Evolutionary conservation across 1,140 invertebrate genomes (phyloP).

Genomic region (Sycobia sp.): DNA sequence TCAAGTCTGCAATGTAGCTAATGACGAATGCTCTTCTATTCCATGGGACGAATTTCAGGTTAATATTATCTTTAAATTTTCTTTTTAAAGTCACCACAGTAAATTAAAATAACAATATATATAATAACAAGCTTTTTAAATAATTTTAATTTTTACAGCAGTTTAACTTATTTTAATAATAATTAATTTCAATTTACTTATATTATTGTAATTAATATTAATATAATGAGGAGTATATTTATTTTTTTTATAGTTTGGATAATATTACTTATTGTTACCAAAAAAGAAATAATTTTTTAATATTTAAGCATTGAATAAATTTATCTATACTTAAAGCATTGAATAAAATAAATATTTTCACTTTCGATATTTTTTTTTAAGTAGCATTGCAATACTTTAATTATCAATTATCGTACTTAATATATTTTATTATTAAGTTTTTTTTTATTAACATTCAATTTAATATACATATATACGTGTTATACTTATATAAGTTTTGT

Average conservation of each 20-base stretch:
- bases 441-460: conserved; percentile 30
- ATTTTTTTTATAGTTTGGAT: neutral
- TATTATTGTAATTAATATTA: conserved; percentile 8
- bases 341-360: conserved; percentile 9
- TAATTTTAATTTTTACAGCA: conserved; percentile 11
- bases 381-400: conserved; percentile 20
- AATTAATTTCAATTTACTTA: conserved; percentile 16
- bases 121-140: conserved; percentile 16
- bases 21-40: conserved; percentile 84
- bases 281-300: neutral
- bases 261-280: neutral
- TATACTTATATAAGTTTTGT: conserved; percentile 58
- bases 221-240: neutral
- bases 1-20: conserved; percentile 76
- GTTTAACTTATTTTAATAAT: conserved; percentile 13
- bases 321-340: conserved; percentile 3
- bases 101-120: conserved; percentile 14
- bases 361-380: conserved; percentile 29
- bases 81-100: neutral
- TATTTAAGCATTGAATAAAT: neutral
- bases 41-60: conserved; percentile 95
- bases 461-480: conserved; percentile 39
- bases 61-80: conserved; percentile 40
- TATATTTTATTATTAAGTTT: conserved; percentile 26
- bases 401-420: conserved; percentile 4